Evolutionary conservation across 2,888 invertebrate genomes (phyloP), one percentile per base, ranked within the genome.

Genomic region (Cheilosia vulpina): DNA sequence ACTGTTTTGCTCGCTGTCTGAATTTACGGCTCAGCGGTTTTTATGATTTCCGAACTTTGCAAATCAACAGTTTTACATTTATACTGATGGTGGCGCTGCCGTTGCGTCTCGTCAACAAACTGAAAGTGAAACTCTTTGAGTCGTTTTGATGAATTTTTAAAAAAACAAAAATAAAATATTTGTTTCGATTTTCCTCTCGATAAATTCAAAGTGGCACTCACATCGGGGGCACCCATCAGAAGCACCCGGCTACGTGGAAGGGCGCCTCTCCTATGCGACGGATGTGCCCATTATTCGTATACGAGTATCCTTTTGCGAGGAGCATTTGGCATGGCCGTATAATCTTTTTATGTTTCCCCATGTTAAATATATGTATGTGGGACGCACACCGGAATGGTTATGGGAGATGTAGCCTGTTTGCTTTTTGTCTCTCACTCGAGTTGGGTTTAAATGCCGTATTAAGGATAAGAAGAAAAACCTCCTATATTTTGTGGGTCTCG

Each of bases 171-270:
- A 69, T 65, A 68, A 75, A 84, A 84, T 84, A 84, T 84, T 79
- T 75, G 84, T 84, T 84, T 84, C 84, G 84, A 84, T 84, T 84
- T 84, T 84, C 84, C 69, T 69, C 79, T 84, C 84, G 84, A 84
- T 84, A 84, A 79, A 79, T 84, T 79, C 65, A 75, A 79, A 84
- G 84, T 84, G 75, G 75, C 65, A 73, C 79, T 83, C 68, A 68
- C 72, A 68, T 82, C 55, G 41, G 45, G 52, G n/a, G 13, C 34
- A 5, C 4, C 27, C 15, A 15, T 21, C 55, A 24, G 19, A 24
- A 15, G 38, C 45, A 4, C 24, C 24, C 52, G 43, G 27, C 50
- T 7, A 0, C 27, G 27, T 5, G 1, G 5, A 27, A 5, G 27
- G 6, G 6, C 27, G 65, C 24, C 55, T 43, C 50, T 72, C 72